A percentile compares a stretch with the other conserved stretches of the same genome.
Evolutionary conservation across 2,888 invertebrate genomes (phyloP).

Genomic region (Ennomos fuscantarius): DNA sequence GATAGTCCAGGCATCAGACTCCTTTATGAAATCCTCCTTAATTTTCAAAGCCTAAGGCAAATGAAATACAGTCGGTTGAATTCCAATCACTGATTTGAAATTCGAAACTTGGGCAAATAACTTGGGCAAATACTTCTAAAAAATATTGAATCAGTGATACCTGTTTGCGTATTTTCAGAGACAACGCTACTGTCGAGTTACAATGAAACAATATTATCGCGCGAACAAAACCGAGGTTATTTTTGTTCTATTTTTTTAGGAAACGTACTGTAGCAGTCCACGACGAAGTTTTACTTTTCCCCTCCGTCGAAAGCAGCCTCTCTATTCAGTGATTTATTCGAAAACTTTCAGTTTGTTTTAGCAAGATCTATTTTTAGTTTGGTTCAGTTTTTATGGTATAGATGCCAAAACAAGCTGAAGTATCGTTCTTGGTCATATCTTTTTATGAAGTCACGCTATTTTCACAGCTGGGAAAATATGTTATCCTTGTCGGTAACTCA

Average conservation of each 20-base stretch:
- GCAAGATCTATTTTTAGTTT: conserved; percentile 32
- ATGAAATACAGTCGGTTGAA: too few relatives aligned
- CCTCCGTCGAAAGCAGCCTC: conserved; percentile 30
- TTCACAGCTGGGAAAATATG: conserved; percentile 18
- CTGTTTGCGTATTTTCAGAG: too few relatives aligned
- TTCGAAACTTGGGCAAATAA: too few relatives aligned
- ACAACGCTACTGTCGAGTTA: too few relatives aligned
- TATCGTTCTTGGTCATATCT: conserved; percentile 18
- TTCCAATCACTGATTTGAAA: too few relatives aligned
- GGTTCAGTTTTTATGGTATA: conserved; percentile 28
- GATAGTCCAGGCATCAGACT: too few relatives aligned
- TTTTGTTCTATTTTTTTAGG: conserved; percentile 24
- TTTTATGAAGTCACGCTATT: conserved; percentile 19
- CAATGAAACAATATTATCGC: too few relatives aligned
- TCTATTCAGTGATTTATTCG: conserved; percentile 29
- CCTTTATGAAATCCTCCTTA: too few relatives aligned
- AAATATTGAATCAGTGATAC: too few relatives aligned
- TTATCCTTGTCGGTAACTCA: conserved; percentile 6
- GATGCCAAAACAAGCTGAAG: conserved; percentile 26
- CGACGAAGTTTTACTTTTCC: conserved; percentile 22
- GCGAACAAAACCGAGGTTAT: not conserved
- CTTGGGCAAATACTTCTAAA: too few relatives aligned
- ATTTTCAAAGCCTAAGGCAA: too few relatives aligned
- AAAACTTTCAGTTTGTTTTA: conserved; percentile 32
- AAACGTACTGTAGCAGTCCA: conserved; percentile 17